Conservation (phyloP, 2,113 vertebrate species). For the Archocentrus centrarchus region DNA sequence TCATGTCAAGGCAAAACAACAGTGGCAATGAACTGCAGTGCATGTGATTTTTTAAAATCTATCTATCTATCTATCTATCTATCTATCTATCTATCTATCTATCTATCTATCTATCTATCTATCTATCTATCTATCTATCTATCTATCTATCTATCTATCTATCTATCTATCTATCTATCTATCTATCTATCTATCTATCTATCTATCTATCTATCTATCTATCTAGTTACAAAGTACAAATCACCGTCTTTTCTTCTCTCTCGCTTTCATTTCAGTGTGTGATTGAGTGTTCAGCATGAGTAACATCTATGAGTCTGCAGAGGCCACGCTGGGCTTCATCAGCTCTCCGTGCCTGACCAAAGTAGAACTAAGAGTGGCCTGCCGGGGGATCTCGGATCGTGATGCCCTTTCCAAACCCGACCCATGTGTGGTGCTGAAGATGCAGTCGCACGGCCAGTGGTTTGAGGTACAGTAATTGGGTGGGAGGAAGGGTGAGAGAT, state of each 20-base stretch:
- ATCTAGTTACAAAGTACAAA: neutral
- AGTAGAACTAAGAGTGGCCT: conserved; percentile 89
- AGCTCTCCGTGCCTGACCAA: conserved; percentile 88
- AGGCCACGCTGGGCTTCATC: conserved; percentile 84
- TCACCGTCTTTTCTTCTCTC: neutral
- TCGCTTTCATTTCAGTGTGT: conserved; percentile 44
- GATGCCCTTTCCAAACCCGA: conserved; percentile 87
- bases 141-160: conserved; percentile 23
- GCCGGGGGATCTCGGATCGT: conserved; percentile 85
- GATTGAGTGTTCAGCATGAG: conserved; percentile 75
- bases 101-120: conserved; percentile 33
- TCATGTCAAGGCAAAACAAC: conserved; percentile 47
- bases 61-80: conserved; percentile 38
- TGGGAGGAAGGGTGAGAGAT: neutral
- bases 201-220: conserved; percentile 23
- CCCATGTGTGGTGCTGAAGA: conserved; percentile 88
- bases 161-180: conserved; percentile 25
- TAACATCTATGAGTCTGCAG: conserved; percentile 85
- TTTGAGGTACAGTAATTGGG: conserved; percentile 82
- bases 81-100: conserved; percentile 22
- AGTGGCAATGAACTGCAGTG: conserved; percentile 37
- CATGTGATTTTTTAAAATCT: neutral
- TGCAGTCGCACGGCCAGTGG: conserved; percentile 89
- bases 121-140: conserved; percentile 33
- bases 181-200: conserved; percentile 33